Evolutionary conservation across 2,797 vertebrate species (phyloP).

Genomic region (Enteromius unitaeniatus): DNA sequence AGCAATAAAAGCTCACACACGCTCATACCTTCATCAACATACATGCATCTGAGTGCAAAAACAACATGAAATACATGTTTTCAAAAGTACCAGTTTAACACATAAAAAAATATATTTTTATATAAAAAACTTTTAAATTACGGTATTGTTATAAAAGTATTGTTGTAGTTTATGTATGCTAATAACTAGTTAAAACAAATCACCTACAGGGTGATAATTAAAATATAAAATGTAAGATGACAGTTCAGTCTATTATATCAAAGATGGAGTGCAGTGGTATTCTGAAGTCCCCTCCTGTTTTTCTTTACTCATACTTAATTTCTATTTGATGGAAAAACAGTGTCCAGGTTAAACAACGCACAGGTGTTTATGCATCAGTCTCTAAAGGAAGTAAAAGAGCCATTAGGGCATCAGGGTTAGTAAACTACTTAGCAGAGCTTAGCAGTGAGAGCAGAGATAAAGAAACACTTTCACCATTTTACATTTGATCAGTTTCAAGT

Average conservation of each 20-base stretch:
- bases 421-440: background rate
- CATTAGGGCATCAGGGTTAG: constrained; percentile 9
- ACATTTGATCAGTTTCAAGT: background rate
- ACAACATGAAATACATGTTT: background rate
- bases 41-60: background rate
- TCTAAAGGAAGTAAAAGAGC: background rate
- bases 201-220: background rate
- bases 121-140: background rate
- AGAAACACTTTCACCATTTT: background rate
- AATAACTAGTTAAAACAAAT: background rate
- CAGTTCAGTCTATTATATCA: background rate
- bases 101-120: background rate
- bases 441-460: background rate
- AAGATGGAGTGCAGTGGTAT: background rate
- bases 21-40: background rate
- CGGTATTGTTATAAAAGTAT: background rate
- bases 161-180: background rate
- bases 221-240: too few species aligned
- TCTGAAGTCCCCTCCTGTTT: background rate
- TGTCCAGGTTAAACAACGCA: background rate
- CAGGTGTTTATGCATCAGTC: background rate
- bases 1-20: constrained; percentile 3
- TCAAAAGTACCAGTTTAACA: background rate
- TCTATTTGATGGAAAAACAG: too few species aligned
- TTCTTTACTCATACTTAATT: background rate